These are phyloP conservation scores for Podilymbus podiceps DNA, from an alignment of 2,113 vertebrate species.

Conservation along the genomic window DNA sequence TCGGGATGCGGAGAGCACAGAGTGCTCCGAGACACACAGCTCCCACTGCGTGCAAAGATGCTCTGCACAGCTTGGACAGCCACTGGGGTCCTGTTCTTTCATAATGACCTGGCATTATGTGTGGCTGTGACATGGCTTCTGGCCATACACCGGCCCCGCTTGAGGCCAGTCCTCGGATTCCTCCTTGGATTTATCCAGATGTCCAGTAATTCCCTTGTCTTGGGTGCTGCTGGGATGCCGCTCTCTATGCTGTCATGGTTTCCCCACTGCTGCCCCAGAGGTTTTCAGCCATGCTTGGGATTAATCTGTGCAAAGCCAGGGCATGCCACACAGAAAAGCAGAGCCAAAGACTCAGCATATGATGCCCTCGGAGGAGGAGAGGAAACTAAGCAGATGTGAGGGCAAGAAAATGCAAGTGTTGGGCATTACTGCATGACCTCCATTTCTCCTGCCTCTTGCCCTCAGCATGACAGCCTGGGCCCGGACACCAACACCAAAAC, in stretches of 20 bases:
- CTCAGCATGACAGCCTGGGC: neutral
- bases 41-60: neutral
- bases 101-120: neutral
- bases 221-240: neutral
- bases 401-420: accelerated
- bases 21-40: accelerated
- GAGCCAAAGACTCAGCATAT: neutral
- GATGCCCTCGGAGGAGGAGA: neutral
- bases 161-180: neutral
- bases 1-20: neutral
- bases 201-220: neutral
- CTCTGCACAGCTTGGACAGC: neutral
- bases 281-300: neutral
- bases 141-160: neutral
- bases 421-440: neutral
- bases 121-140: neutral
- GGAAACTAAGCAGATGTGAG: neutral
- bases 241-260: neutral
- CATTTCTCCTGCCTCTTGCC: neutral
- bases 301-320: neutral
- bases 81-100: neutral
- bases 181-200: neutral
- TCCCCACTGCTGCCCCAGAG: neutral
- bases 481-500: neutral
- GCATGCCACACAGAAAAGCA: neutral